phyloP scores from a whole-genome alignment of 2,113 vertebrate genomes.

The Mobula birostris region DNA sequence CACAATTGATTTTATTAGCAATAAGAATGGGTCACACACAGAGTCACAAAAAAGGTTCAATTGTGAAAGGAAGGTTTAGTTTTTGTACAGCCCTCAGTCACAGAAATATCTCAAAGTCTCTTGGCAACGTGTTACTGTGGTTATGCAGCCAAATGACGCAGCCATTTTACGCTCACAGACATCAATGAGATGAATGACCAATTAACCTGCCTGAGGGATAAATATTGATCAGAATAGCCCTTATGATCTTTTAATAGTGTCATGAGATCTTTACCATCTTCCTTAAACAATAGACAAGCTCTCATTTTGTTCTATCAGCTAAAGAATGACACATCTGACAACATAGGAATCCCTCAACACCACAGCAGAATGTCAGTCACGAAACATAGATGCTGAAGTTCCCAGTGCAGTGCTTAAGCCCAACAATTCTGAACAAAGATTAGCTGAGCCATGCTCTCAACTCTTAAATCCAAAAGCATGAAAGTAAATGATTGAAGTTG shows the following conservation, averaged over 20 bases:
- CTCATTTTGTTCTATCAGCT: neutral
- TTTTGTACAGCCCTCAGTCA: neutral
- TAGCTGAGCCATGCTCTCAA: neutral
- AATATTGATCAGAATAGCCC: neutral
- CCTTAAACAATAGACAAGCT: neutral
- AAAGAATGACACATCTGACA: neutral
- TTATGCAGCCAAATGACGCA: neutral
- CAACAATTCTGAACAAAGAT: neutral
- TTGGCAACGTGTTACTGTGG: neutral
- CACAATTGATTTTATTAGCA: neutral
- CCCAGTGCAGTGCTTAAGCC: neutral
- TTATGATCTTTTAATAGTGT: neutral
- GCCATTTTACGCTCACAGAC: conserved; percentile 4
- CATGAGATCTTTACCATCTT: neutral
- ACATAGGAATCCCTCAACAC: neutral
- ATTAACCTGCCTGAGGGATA: neutral
- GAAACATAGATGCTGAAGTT: neutral
- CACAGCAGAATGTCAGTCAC: neutral
- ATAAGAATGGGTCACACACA: neutral
- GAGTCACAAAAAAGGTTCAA: neutral
- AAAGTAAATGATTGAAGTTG: neutral
- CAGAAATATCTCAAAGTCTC: neutral
- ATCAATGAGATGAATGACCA: neutral
- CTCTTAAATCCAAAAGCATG: neutral
- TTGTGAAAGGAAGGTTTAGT: neutral